Evolutionary conservation across 2,113 vertebrate species (phyloP).

Genomic region (Microcebus jonahi): DNA sequence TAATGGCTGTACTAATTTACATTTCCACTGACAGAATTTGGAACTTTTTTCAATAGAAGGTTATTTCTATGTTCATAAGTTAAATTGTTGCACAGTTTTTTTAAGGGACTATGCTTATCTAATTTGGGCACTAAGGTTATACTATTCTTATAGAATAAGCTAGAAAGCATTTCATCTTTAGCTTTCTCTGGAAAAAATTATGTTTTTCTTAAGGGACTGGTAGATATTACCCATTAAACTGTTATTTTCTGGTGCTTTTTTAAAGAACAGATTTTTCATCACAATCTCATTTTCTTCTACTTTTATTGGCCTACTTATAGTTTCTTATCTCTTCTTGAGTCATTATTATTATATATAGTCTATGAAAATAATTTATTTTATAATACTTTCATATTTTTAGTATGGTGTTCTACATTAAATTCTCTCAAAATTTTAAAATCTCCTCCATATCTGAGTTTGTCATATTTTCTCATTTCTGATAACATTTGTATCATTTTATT

Average conservation of each 20-base stretch:
- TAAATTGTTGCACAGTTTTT: not conserved
- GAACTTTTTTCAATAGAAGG: not conserved
- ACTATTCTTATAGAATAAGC: not conserved
- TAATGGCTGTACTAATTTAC: not conserved
- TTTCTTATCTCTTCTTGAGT: not conserved
- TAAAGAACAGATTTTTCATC: not conserved
- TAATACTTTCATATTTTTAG: not conserved
- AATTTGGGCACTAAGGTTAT: not conserved
- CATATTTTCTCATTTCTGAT: not conserved
- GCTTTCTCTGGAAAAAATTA: not conserved
- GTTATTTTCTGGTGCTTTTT: not conserved
- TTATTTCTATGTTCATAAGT: not conserved
- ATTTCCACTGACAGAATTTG: not conserved
- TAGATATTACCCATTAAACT: not conserved
- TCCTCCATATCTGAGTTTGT: not conserved
- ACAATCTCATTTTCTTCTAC: not conserved
- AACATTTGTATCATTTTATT: not conserved
- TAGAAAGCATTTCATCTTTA: not conserved
- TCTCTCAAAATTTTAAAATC: not conserved
- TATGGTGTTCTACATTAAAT: not conserved
- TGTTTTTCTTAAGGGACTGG: not conserved
- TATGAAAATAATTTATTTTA: not conserved
- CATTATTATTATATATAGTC: not conserved
- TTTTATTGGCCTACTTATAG: not conserved
- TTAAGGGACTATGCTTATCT: not conserved